phyloP scores from a whole-genome alignment of 2,113 vertebrate genomes.

The Vimba vimba region DNA sequence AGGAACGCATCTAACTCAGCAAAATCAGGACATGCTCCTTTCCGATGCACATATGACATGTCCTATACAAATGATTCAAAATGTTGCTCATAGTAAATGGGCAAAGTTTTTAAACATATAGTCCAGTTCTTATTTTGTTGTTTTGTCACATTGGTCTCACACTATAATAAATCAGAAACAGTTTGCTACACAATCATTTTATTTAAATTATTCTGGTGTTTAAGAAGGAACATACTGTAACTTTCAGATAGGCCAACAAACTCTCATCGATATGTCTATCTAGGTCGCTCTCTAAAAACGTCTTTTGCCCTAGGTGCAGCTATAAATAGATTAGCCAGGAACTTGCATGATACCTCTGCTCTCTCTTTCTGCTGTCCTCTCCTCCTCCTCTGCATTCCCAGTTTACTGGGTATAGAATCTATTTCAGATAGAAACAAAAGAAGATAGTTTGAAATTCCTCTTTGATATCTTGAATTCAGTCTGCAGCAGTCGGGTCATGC shows the following conservation, averaged over 20 bases:
- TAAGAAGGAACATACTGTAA: slow-evolving; percentile 1
- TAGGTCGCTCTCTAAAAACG: slow-evolving; percentile 76
- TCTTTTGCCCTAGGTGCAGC: slow-evolving; percentile 75
- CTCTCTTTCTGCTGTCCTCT: slow-evolving; percentile 66
- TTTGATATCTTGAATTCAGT: slow-evolving; percentile 15
- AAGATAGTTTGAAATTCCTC: not conserved
- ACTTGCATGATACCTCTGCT: slow-evolving; percentile 46
- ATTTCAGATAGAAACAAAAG: slow-evolving; percentile 39
- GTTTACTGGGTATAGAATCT: slow-evolving; percentile 45
- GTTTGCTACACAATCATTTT: not conserved
- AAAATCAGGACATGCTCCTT: not conserved
- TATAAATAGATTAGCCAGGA: slow-evolving; percentile 73
- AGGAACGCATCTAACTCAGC: no score
- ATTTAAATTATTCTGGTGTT: not conserved
- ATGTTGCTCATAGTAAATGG: not conserved
- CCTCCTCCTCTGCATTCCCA: slow-evolving; percentile 67
- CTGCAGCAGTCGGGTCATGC: slow-evolving; percentile 1
- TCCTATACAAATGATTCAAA: not conserved
- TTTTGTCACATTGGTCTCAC: not conserved
- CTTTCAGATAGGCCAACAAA: slow-evolving; percentile 65
- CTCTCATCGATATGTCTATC: slow-evolving; percentile 70
- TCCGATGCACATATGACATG: not conserved
- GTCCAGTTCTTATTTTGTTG: not conserved
- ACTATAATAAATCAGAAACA: not conserved
- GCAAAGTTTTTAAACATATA: not conserved